Conservation (phyloP, 2,113 vertebrate species). For the Hemichromis elongatus region DNA sequence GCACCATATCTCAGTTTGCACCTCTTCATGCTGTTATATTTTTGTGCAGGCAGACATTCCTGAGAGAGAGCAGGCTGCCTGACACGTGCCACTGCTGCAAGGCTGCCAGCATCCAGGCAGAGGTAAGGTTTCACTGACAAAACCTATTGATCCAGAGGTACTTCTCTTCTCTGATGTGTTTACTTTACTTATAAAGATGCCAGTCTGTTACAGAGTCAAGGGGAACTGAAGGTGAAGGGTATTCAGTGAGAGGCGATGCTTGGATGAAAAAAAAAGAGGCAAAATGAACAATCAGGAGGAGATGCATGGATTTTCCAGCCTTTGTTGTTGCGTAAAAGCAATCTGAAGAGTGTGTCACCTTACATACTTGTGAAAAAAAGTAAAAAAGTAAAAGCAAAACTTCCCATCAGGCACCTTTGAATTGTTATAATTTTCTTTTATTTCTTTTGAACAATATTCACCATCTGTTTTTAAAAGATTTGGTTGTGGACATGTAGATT, state of each 20-base stretch:
- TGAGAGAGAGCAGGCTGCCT: neutral
- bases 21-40: neutral
- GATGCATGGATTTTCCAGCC: neutral
- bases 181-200: neutral
- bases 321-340: neutral
- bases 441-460: neutral
- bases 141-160: neutral
- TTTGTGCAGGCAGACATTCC: neutral
- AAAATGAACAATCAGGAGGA: conserved; percentile 17
- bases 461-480: neutral
- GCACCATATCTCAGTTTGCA: neutral
- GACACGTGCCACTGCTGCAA: neutral
- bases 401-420: neutral
- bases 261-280: neutral
- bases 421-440: neutral
- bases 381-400: too few relatives aligned
- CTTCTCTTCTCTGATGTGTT: neutral
- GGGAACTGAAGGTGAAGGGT: conserved; percentile 19
- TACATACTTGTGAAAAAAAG: neutral
- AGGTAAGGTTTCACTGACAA: neutral
- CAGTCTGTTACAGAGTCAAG: conserved; percentile 1
- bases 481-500: neutral
- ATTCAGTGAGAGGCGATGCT: conserved; percentile 7
- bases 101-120: neutral
- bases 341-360: neutral